Evolutionary conservation across 2,888 invertebrate genomes (phyloP), one percentile per base, ranked within the genome.

Genomic region (Chaetoderma sp.): DNA sequence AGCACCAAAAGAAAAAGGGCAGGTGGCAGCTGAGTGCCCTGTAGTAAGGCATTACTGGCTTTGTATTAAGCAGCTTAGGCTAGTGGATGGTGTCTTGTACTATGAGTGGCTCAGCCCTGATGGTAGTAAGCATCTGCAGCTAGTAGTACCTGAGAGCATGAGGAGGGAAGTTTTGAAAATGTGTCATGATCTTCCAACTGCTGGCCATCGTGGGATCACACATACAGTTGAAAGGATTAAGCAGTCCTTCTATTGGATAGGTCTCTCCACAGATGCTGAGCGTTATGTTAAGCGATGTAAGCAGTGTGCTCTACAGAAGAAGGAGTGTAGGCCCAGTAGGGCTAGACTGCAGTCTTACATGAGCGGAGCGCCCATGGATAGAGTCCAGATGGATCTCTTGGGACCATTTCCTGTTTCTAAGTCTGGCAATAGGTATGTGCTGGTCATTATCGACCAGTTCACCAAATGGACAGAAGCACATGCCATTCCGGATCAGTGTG

Each of bases 401-500:
- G 60, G 60, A 18, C 52, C 52, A 27, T 32, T 60, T 10, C 52
- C 60, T 13, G 1, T 33, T 1, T 39, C 61, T n/a, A 23, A 32
- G 39, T 54, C 39, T 10, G 61, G 61, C 3, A 61, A 61, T 23
- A 52, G 42, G 21, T 61, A 36, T 25, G 44, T 61, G 6, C 28
- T 61, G 8, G 61, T 61, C 5, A 39, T 61, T 1, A 45, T 27
- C 27, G 61, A 61, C 44, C 54, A 42, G 16, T 61, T 61, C 21
- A 61, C 61, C 8, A 61, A 61, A 61, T 61, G 61, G 54, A 61
- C 60, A 1, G 60, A 60, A 27, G 60, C 60, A n/a, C 32, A 52
- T 33, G 47, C 52, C 16, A 39, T 61, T n/a, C 61, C 39, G 1
- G 42, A 61, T 44, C 61, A 61, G n/a, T 52, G 54, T 13, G 27